These are phyloP conservation scores for Catharus fuscescens DNA, from an alignment of 2,113 vertebrate genomes.

Conservation along the genomic window DNA sequence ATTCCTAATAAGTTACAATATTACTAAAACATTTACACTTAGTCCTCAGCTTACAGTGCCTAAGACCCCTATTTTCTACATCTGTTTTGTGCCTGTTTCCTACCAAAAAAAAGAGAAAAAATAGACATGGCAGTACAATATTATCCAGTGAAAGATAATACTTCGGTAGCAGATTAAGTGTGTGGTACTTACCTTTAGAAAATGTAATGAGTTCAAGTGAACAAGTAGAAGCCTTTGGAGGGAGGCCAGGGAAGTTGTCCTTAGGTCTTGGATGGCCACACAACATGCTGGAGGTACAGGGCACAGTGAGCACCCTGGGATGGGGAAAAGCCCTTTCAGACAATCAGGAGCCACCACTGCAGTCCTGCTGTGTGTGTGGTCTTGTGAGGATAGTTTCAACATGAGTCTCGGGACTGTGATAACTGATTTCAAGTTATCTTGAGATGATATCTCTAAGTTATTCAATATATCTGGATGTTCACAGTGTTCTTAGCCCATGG, in stretches of 20 bases:
- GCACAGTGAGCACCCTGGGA: neutral
- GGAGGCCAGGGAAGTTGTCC: neutral
- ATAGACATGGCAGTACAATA: neutral
- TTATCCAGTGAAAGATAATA: neutral
- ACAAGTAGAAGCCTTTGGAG: neutral
- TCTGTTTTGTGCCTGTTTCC: neutral
- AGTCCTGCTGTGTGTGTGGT: neutral
- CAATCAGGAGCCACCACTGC: neutral
- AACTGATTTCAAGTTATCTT: neutral
- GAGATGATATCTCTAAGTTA: neutral
- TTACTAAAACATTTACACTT: neutral
- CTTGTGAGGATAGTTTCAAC: neutral
- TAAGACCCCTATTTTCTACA: neutral
- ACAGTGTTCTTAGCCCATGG: neutral
- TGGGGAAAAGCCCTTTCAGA: neutral
- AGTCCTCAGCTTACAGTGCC: neutral
- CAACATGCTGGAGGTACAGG: neutral
- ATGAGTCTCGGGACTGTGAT: neutral
- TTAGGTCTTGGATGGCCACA: accelerated
- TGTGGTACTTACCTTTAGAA: neutral
- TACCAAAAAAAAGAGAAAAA: neutral
- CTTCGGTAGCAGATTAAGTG: neutral
- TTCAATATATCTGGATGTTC: neutral
- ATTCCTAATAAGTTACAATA: neutral
- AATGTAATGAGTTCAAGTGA: neutral